Evolutionary conservation across 1,140 invertebrate genomes (phyloP).

Genomic region (Lucilia cuprina): DNA sequence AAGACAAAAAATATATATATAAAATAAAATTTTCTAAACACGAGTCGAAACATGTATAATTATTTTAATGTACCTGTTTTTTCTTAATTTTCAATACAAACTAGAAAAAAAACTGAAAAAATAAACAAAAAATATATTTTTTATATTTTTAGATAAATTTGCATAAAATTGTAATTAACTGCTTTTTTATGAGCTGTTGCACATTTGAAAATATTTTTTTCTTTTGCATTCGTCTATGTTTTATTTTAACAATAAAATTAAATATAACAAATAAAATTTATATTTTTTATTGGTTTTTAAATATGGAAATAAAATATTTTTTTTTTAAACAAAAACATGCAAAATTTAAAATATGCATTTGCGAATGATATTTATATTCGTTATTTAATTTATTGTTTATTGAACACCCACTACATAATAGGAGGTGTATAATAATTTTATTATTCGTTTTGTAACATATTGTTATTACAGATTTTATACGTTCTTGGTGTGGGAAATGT

Average conservation of each 20-base stretch:
- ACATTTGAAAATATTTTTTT: constrained; percentile 20
- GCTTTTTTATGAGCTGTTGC: constrained; percentile 40
- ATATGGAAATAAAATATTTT: neutral
- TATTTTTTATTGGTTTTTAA: neutral
- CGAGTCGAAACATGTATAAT: constrained; percentile 40
- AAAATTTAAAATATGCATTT: neutral
- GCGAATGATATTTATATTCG: too few species aligned
- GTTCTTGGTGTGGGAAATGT: too few species aligned
- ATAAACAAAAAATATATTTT: neutral
- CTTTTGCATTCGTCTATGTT: neutral
- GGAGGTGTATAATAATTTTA: too few species aligned
- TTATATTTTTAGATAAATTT: constrained; percentile 27
- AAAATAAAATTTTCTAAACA: constrained; percentile 17
- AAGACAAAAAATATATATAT: neutral
- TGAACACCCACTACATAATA: too few species aligned
- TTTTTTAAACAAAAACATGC: neutral
- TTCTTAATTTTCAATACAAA: neutral
- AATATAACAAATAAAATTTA: neutral
- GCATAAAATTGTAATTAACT: constrained; percentile 43
- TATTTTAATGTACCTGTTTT: constrained; percentile 38
- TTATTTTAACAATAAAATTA: neutral
- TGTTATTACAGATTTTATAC: too few species aligned
- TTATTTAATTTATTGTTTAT: too few species aligned
- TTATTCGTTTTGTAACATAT: too few species aligned
- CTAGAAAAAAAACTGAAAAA: neutral